phyloP scores from a whole-genome alignment of 1,140 invertebrate species.

The Rhynchophorus ferrugineus region DNA sequence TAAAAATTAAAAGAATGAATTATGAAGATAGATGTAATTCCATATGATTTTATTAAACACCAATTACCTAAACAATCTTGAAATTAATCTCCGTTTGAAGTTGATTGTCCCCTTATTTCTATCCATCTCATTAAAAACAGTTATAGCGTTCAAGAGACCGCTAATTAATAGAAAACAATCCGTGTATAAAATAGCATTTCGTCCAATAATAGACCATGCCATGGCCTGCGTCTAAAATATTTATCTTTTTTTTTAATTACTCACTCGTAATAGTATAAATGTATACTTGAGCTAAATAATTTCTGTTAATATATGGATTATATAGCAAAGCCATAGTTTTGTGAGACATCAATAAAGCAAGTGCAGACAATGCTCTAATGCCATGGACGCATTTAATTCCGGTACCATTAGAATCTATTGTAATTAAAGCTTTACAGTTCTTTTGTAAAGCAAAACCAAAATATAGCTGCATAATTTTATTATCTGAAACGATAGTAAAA shows the following conservation, averaged over 20 bases:
- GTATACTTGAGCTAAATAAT: constrained; percentile 54
- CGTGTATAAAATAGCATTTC: constrained; percentile 65
- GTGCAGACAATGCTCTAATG: constrained; percentile 56
- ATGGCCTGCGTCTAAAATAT: constrained; percentile 54
- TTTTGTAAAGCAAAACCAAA: constrained; percentile 56
- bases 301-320: constrained; percentile 61
- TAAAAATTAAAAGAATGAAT: no score
- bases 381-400: constrained; percentile 59
- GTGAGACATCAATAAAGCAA: constrained; percentile 57
- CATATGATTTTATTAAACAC: background rate
- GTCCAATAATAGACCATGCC: constrained; percentile 61
- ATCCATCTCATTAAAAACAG: constrained; percentile 42
- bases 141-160: constrained; percentile 59
- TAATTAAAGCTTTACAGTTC: constrained; percentile 50
- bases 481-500: no score
- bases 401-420: constrained; percentile 44
- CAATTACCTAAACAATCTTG: constrained; percentile 31
- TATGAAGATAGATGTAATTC: no score
- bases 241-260: constrained; percentile 45
- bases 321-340: constrained; percentile 66
- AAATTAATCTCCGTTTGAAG: constrained; percentile 26
- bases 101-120: constrained; percentile 15
- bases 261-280: constrained; percentile 1
- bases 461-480: no score
- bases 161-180: constrained; percentile 70